Conservation (phyloP, 2,113 vertebrate genomes). For the Hydrochoerus hydrochaeris region DNA sequence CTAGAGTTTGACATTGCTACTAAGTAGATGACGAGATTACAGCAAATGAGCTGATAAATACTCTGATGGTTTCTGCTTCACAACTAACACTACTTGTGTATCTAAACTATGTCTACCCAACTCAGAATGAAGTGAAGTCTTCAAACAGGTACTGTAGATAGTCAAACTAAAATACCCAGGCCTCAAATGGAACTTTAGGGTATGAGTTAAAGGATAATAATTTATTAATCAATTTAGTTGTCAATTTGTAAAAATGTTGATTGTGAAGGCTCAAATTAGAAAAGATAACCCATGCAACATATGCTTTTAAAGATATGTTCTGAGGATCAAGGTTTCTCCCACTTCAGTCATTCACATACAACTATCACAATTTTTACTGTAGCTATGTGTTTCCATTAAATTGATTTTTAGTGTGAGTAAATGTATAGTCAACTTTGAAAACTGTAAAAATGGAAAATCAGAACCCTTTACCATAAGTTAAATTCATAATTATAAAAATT, state of each 20-base stretch:
- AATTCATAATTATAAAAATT: neutral
- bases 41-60: neutral
- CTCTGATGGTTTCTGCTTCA: constrained; percentile 1
- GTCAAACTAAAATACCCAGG: neutral
- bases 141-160: neutral
- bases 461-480: constrained; percentile 1
- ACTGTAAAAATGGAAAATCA: constrained; percentile 25
- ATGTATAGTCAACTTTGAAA: neutral
- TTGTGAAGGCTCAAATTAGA: neutral
- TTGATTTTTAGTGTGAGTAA: constrained; percentile 20
- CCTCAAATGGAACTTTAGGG: neutral
- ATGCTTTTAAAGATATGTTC: constrained; percentile 14
- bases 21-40: neutral
- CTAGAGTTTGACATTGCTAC: neutral
- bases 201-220: neutral
- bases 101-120: neutral
- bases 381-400: constrained; percentile 23
- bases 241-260: neutral
- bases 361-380: neutral
- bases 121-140: neutral
- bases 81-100: neutral
- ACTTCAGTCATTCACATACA: neutral
- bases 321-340: neutral
- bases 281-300: neutral
- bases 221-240: neutral